Base-by-base conservation (phyloP, 2,113 vertebrate genomes). In the Aleadryas rufinucha region DNA sequence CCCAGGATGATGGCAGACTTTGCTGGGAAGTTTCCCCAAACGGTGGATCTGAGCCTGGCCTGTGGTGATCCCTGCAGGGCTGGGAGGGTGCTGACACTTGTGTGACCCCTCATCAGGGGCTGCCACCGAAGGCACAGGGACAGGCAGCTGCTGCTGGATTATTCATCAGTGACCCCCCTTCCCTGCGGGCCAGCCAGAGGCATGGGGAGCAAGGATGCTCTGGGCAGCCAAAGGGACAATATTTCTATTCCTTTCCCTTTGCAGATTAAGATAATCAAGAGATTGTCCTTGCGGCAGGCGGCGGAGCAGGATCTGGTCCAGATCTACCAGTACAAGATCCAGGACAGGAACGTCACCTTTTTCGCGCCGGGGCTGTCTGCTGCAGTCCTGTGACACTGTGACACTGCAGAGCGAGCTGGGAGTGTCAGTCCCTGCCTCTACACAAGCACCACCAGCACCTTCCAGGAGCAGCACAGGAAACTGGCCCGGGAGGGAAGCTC, bases 291-390 rank as follows among this genome's bases (percentile, higher is more conserved):
- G 21, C 69, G 89, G 79, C 83, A 90, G 16, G 80, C 87, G 1
- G 89, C 74, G 1, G 96, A 87, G 87, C 41, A 56, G 87, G 97
- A 97, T 26, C 93, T 76, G 27, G 90, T 71, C 71, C 98, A 98
- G 85, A 88, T 97, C 56, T 99, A 99, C 95, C 99, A 99, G 95
- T 99, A 99, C 85, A 99, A 99, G 91, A 98, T 99, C 93, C 98
- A 99, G 18, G 99, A 99, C 79, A 99, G 98, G 97, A 99, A 97
- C 0, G 99, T 98, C 47, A 98, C 98, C 17, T 99, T 99, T 63
- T 99, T 99, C 1, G 98, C 99, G 4, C 97, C 79, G 16, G 99
- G 99, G 60, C 98, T 99, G 61, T 99, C 99, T 17, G 98, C 98
- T 2, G 99, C 99, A 0, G 97, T 99, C 42, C 98, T 99, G 59